phyloP scores from a whole-genome alignment of 2,888 invertebrate species.

The Endomychus coccineus region DNA sequence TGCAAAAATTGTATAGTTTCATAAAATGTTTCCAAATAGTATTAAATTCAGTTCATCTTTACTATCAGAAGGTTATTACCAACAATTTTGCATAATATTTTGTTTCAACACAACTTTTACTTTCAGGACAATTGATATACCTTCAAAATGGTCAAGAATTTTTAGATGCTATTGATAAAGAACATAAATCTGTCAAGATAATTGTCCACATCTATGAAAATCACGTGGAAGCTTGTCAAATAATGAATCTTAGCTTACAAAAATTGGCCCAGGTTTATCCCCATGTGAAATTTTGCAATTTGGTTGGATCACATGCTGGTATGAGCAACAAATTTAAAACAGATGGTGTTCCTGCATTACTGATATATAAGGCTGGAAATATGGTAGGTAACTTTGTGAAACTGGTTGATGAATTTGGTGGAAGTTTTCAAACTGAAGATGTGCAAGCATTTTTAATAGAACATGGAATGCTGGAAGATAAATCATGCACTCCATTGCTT shows the following conservation, averaged over 20 bases:
- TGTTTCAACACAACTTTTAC: no score
- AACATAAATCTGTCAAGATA: conserved; percentile 73
- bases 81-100: no score
- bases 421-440: conserved; percentile 84
- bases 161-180: conserved; percentile 80
- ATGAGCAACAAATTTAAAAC: conserved; percentile 79
- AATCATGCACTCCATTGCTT: conserved; percentile 51
- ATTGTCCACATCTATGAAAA: conserved; percentile 85
- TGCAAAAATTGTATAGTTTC: no score
- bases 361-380: conserved; percentile 85
- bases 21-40: no score
- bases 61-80: neutral
- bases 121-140: conserved; percentile 49
- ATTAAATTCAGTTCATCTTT: no score
- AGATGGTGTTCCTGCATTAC: conserved; percentile 83
- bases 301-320: conserved; percentile 73
- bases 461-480: conserved; percentile 71
- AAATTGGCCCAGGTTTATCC: conserved; percentile 71
- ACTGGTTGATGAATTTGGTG: conserved; percentile 78
- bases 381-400: conserved; percentile 89
- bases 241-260: conserved; percentile 78
- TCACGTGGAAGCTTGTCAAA: conserved; percentile 57
- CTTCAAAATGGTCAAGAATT: conserved; percentile 69
- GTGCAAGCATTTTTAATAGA: conserved; percentile 86
- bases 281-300: conserved; percentile 82